phyloP scores from a whole-genome alignment of 2,888 invertebrate species.

The Acrocyrtus sp. region DNA sequence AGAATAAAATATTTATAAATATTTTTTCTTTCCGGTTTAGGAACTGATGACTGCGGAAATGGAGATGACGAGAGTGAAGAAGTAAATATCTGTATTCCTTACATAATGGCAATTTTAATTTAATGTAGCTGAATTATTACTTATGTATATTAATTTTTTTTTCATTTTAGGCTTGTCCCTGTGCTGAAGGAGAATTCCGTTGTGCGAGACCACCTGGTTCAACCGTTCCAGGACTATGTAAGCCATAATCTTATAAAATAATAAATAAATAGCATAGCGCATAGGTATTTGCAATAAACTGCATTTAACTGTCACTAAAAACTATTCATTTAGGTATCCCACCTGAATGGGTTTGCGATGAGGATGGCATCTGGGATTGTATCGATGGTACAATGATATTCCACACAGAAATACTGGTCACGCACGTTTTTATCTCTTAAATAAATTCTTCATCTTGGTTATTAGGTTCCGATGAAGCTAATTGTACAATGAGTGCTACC shows the following conservation, averaged over 20 bases:
- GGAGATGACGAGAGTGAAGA: conserved; percentile 21
- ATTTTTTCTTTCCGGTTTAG: background rate
- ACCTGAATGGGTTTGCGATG: conserved; percentile 21
- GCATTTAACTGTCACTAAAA: too few relatives aligned
- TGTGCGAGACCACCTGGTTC: conserved; percentile 1
- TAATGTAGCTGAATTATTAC: too few relatives aligned
- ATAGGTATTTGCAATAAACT: too few relatives aligned
- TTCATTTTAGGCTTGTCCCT: conserved; percentile 26
- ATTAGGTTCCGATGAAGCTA: conserved; percentile 31
- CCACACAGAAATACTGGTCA: background rate
- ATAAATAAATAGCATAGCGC: too few relatives aligned
- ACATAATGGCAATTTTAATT: background rate
- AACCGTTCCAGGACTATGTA: conserved; percentile 8
- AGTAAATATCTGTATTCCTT: background rate
- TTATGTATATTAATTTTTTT: too few relatives aligned
- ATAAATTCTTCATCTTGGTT: background rate
- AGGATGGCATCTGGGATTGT: conserved; percentile 22
- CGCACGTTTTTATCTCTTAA: background rate
- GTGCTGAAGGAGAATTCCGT: conserved; percentile 11
- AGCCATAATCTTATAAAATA: too few relatives aligned
- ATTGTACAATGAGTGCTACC: too few relatives aligned
- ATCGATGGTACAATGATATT: background rate
- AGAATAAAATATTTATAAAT: background rate
- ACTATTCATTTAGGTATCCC: conserved; percentile 13
- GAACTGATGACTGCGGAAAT: conserved; percentile 29